Conservation (phyloP, 2,113 vertebrate species). For the Cercocebus atys region DNA sequence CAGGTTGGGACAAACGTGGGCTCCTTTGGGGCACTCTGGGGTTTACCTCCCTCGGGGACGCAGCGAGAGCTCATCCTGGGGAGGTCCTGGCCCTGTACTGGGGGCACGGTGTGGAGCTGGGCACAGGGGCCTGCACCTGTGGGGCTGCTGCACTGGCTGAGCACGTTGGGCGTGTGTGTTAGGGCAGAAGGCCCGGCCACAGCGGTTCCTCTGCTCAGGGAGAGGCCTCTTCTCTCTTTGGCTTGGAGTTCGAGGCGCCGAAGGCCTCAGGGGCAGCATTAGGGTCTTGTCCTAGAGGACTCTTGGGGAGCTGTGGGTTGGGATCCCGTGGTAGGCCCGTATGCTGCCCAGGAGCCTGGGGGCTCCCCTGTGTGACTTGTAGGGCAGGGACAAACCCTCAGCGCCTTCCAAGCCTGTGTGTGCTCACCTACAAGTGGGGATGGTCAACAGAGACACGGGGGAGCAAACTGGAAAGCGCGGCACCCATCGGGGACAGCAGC, state of each 20-base stretch:
- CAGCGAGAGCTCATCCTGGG: no score
- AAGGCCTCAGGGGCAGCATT: accelerated
- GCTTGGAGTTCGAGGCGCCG: neutral
- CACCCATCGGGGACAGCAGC: no score
- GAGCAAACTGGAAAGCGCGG: neutral
- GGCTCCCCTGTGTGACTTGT: accelerated
- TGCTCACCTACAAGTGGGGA: neutral
- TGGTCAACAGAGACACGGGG: neutral
- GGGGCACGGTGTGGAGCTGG: neutral
- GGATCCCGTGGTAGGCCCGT: accelerated
- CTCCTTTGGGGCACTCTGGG: neutral
- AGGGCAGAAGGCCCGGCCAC: neutral
- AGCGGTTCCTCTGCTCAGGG: neutral
- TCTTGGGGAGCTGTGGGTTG: accelerated
- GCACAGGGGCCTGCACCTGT: no score
- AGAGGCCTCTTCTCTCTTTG: neutral
- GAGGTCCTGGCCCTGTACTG: accelerated
- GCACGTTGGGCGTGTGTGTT: accelerated
- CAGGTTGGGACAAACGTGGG: accelerated
- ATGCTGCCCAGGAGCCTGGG: neutral
- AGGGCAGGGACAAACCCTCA: accelerated
- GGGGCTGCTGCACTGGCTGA: accelerated
- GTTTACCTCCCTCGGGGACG: neutral
- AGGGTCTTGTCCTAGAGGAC: neutral
- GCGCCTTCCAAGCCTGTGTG: neutral